Conservation (phyloP, 2,113 vertebrate genomes). For the Gallinago paraguaiae region DNA sequence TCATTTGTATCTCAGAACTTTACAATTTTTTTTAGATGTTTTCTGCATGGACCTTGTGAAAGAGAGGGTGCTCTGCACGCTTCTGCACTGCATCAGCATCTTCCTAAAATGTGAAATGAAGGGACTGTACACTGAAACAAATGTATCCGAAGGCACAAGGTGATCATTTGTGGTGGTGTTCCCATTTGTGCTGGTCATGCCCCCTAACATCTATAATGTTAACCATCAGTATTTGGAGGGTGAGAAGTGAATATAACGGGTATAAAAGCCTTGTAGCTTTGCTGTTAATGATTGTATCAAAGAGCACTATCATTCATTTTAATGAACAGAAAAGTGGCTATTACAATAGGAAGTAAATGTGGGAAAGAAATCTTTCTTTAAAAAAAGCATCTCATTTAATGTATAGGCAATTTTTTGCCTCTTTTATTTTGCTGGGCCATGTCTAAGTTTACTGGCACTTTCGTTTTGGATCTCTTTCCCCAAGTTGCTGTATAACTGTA, state of each 20-base stretch:
- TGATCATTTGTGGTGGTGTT: slow-evolving; percentile 85
- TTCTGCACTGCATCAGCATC: slow-evolving; percentile 87
- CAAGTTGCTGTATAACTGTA: slow-evolving; percentile 83
- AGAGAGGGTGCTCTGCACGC: slow-evolving; percentile 87
- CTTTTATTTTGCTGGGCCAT: slow-evolving; percentile 78
- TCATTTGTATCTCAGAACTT: slow-evolving; percentile 85
- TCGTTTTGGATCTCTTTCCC: slow-evolving; percentile 86
- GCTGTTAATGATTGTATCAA: slow-evolving; percentile 72
- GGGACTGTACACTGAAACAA: slow-evolving; percentile 92
- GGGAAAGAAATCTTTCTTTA: slow-evolving; percentile 78
- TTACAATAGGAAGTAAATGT: slow-evolving; percentile 52
- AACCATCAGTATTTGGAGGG: slow-evolving; percentile 84
- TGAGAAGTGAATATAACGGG: slow-evolving; percentile 81
- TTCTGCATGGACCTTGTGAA: slow-evolving; percentile 94
- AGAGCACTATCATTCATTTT: slow-evolving; percentile 74
- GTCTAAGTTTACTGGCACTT: slow-evolving; percentile 88
- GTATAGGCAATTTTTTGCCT: slow-evolving; percentile 81
- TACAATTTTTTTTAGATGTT: slow-evolving; percentile 77
- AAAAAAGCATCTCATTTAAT: slow-evolving; percentile 82
- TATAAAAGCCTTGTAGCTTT: slow-evolving; percentile 79
- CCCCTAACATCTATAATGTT: slow-evolving; percentile 82
- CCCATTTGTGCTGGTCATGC: slow-evolving; percentile 86
- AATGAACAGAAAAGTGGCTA: slow-evolving; percentile 71
- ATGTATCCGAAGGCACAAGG: slow-evolving; percentile 82
- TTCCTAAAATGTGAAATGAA: slow-evolving; percentile 88